Evolutionary conservation across 2,888 invertebrate genomes (phyloP), one percentile per base, ranked within the genome.

Genomic region (Hedya salicella): DNA sequence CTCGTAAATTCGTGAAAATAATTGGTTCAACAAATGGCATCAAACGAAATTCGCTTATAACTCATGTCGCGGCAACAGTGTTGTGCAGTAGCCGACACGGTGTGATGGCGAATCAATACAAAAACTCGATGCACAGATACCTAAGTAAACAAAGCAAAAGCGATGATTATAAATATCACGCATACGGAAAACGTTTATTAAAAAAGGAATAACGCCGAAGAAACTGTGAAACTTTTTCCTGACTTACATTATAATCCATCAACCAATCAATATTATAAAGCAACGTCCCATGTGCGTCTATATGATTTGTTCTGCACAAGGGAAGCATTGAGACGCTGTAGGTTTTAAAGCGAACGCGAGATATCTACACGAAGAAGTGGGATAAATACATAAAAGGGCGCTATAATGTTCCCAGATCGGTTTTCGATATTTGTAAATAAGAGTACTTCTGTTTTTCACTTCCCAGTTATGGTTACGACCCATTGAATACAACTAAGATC

Each of bases 121-220:
- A 63, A 63, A 56, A 56, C 56, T 25, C 40, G 44, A 54, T 36
- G 42, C 32, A 25, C 42, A 32, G 49, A 49, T 42, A 40, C 30
- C 30, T 32, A 57, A 48, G 40, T 49, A 11, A 50, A 63, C 63
- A 56, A 62, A 46, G 36, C 53, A 53, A 62, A 40, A 40, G 54
- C 62, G 54, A 39, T 21, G 11, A 42, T 40, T 63, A 40, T 44
- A 44, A 30, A 32, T 30, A 19, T 25, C 63, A 63, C 56, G 56
- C 63, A 63, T 54, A 42, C 63, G 21, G 56, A 49, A 57, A 56
- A 42, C 56, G 40, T 63, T 49, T 56, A 19, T 40, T 4, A 13
- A 56, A 61, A 30, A 52, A 40, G 30, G 8, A 17, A 19, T 39
- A 36, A 39, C 11, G 32, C 21, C 25, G 52, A 52, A 54, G 14